Evolutionary conservation across 2,797 vertebrate genomes (phyloP).

Genomic region (Saguinus oedipus): DNA sequence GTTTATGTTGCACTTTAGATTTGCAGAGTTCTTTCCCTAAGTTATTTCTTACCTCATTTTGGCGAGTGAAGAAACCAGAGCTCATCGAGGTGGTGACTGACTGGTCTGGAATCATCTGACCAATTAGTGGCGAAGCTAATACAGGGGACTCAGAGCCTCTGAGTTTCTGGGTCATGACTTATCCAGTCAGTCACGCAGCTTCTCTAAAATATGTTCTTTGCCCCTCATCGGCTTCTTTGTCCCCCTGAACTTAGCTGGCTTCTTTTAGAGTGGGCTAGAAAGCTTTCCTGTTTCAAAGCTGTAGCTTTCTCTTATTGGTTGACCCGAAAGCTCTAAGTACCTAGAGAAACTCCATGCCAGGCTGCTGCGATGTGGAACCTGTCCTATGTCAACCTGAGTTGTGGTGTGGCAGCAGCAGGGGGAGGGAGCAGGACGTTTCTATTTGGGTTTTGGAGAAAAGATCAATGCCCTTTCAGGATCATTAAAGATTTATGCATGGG

Average conservation of each 20-base stretch:
- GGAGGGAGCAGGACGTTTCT: neutral
- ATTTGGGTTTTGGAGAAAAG: neutral
- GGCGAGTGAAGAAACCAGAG: slow-evolving; percentile 17
- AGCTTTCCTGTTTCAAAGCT: neutral
- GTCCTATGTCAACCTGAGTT: neutral
- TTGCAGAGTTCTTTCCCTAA: slow-evolving; percentile 47
- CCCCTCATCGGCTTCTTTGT: neutral
- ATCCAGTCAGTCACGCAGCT: neutral
- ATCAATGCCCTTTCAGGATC: neutral
- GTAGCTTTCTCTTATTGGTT: neutral
- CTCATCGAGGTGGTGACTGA: neutral
- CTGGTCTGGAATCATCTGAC: neutral
- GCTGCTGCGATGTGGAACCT: neutral
- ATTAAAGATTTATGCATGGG: neutral
- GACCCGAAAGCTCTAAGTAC: neutral
- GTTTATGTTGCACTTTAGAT: slow-evolving; percentile 47
- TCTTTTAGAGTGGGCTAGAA: neutral
- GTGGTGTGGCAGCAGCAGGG: neutral
- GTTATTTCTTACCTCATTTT: slow-evolving; percentile 26
- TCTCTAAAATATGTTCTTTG: neutral
- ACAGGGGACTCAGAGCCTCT: neutral
- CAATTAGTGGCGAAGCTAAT: neutral
- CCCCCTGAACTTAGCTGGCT: neutral
- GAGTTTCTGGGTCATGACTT: slow-evolving; percentile 55
- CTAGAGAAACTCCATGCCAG: neutral